Evolutionary conservation across 1,140 invertebrate genomes (phyloP).

Genomic region (Diachasmimorpha longicaudata): DNA sequence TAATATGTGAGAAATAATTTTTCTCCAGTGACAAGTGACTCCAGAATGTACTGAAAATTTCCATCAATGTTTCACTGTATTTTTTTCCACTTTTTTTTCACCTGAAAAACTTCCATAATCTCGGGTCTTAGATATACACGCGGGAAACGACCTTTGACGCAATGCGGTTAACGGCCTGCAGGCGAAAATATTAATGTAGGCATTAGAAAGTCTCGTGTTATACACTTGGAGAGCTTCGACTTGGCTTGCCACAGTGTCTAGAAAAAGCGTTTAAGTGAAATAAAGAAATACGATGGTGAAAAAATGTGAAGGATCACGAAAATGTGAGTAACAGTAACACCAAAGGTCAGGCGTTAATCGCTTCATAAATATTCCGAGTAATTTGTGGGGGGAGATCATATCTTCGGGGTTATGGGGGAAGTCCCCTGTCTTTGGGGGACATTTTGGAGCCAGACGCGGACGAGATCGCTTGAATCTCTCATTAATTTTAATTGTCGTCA

Average conservation of each 20-base stretch:
- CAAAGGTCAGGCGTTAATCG: constrained; percentile 6
- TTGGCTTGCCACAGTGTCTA: not conserved
- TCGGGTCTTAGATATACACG: not conserved
- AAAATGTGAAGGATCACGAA: not conserved
- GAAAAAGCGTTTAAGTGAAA: not conserved
- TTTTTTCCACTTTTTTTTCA: not conserved
- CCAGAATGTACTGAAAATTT: not conserved
- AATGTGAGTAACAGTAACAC: not conserved
- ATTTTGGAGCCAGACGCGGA: too few relatives aligned
- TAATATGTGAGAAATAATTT: too few relatives aligned
- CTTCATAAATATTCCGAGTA: not conserved
- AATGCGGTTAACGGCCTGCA: constrained; percentile 39
- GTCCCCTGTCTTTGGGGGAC: too few relatives aligned
- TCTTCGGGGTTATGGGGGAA: not conserved
- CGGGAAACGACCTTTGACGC: constrained; percentile 41
- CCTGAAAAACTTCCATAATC: not conserved
- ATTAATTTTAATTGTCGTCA: not conserved
- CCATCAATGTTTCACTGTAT: not conserved
- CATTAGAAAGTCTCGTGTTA: constrained; percentile 48
- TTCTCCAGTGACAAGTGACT: too few relatives aligned
- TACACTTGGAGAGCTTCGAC: not conserved
- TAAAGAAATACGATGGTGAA: not conserved
- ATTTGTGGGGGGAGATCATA: not conserved
- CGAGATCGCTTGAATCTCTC: not conserved
- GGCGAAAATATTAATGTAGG: constrained; percentile 47